Percentiles rank a stretch among this genome's conserved stretches.
These are phyloP conservation scores for Bombus affinis DNA, from an alignment of 1,140 invertebrate species.

Conservation along the genomic window DNA sequence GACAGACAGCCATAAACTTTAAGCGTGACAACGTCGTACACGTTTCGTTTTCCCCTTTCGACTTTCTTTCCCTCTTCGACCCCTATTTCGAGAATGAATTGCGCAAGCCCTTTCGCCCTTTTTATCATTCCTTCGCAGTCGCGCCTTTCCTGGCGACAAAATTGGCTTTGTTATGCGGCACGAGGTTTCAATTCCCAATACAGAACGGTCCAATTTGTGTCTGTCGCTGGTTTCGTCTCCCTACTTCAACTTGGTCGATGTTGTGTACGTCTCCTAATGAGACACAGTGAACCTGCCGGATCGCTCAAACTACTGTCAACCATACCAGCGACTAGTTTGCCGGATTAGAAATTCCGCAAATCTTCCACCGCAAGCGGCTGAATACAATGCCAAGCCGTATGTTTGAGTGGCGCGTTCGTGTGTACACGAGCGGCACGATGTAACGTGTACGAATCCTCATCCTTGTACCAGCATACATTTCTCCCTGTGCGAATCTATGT, in stretches of 20 bases:
- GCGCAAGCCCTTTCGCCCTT: neutral
- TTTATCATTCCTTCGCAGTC: conserved; percentile 15
- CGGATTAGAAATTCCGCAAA: conserved; percentile 51
- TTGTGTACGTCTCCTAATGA: conserved; percentile 58
- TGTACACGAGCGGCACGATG: neutral
- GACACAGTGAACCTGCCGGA: conserved; percentile 37
- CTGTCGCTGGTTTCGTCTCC: conserved; percentile 36
- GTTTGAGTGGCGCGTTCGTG: neutral
- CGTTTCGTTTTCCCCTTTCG: neutral
- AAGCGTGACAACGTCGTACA: neutral
- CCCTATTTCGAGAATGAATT: neutral
- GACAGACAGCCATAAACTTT: neutral
- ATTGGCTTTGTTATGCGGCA: conserved; percentile 67
- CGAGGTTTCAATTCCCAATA: conserved; percentile 66
- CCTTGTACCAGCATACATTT: neutral
- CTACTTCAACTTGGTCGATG: neutral
- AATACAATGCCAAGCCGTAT: neutral
- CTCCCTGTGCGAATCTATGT: neutral
- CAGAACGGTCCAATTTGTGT: conserved; percentile 67
- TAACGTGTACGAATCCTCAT: conserved; percentile 22
- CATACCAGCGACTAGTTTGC: conserved; percentile 1
- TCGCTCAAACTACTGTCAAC: conserved; percentile 38
- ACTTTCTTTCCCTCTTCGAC: neutral
- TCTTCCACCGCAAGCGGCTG: neutral
- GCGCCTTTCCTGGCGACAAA: conserved; percentile 34